Evolutionary conservation across 92 coral and sea anemone genomes (phyloP).

Genomic region (Anthopleura xanthogrammica): DNA sequence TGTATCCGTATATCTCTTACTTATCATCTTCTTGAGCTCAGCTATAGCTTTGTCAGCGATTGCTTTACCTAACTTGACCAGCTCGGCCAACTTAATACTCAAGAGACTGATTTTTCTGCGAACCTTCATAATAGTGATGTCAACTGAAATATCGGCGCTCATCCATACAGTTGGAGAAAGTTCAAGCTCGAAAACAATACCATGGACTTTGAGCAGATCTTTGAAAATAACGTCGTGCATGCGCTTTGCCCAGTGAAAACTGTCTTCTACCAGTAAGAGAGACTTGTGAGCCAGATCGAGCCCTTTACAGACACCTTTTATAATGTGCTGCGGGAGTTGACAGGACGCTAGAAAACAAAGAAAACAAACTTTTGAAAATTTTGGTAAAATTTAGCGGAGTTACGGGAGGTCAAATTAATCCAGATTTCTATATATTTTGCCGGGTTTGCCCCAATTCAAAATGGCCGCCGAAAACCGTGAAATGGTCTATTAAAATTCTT

Average conservation of each 20-base stretch:
- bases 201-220: constrained; percentile 50
- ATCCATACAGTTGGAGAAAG: constrained; percentile 10
- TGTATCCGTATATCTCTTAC: constrained; percentile 48
- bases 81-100: constrained; percentile 58
- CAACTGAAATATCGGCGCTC: constrained; percentile 12
- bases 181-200: constrained; percentile 47
- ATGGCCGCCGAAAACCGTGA: too few species aligned
- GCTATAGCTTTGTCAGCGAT: constrained; percentile 58
- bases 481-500: too few species aligned
- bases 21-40: constrained; percentile 58
- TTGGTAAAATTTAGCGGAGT: too few species aligned
- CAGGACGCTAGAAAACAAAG: constrained; percentile 45
- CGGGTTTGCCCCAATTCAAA: too few species aligned
- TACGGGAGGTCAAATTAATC: too few species aligned
- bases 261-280: constrained; percentile 48
- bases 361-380: not conserved
- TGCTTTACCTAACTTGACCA: constrained; percentile 53
- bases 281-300: constrained; percentile 59
- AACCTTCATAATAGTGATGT: constrained; percentile 23
- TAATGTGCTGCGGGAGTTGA: constrained; percentile 50
- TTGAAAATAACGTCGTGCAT: constrained; percentile 34
- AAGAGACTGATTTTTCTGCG: constrained; percentile 39
- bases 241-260: constrained; percentile 61
- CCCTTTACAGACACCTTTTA: constrained; percentile 69
- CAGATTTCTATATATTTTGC: too few species aligned